phyloP scores from a whole-genome alignment of 2,888 invertebrate genomes.

The Eupithecia centaureata region DNA sequence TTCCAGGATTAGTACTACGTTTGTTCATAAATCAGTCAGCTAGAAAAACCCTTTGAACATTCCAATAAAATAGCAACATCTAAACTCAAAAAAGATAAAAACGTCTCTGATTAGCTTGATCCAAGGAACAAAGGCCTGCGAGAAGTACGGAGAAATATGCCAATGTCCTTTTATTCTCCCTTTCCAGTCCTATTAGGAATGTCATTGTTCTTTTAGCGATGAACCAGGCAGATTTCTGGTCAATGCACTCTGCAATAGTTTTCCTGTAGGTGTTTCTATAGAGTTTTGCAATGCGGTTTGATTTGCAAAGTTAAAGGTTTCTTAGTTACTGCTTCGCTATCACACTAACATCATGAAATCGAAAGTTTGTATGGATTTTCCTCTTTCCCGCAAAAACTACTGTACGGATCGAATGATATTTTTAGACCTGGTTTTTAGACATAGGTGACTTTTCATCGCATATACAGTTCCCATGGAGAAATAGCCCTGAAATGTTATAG shows the following conservation, averaged over 20 bases:
- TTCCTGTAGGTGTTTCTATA: constrained; percentile 7
- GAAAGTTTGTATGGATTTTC: no score
- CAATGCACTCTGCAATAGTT: constrained; percentile 27
- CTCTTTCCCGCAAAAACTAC: no score
- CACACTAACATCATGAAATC: no score
- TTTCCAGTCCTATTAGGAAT: constrained; percentile 26
- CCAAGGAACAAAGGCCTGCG: background rate
- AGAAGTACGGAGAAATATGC: constrained; percentile 21
- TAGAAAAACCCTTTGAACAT: background rate
- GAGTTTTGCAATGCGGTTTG: background rate
- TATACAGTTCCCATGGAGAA: no score
- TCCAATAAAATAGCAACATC: background rate
- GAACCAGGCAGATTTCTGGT: constrained; percentile 31
- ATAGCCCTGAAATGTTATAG: no score
- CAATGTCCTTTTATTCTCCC: constrained; percentile 15
- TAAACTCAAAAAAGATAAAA: background rate
- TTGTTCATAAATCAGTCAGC: background rate
- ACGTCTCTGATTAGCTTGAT: background rate
- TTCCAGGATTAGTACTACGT: no score
- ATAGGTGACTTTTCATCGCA: no score
- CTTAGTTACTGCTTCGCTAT: no score
- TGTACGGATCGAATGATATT: no score
- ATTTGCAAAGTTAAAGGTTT: background rate
- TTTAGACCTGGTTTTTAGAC: no score
- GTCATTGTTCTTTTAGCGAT: constrained; percentile 35